Evolutionary conservation across 2,888 invertebrate genomes (phyloP).

Genomic region (Microdon myrmicae): DNA sequence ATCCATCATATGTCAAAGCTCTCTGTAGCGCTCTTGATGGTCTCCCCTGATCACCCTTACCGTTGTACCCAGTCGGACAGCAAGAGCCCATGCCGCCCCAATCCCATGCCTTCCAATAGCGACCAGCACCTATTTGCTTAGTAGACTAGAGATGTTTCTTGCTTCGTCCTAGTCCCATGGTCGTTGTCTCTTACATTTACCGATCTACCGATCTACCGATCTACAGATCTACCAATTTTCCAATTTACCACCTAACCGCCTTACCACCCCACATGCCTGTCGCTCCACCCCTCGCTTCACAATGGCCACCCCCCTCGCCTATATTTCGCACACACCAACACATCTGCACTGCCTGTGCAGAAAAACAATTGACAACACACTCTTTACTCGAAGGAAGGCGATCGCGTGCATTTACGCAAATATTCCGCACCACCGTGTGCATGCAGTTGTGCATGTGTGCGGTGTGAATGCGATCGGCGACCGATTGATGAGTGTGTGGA

Average conservation of each 20-base stretch:
- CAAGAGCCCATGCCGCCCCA: too few species aligned
- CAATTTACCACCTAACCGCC: too few species aligned
- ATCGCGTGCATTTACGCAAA: constrained; percentile 50
- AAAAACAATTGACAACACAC: constrained; percentile 47
- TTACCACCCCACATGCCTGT: not conserved
- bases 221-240: too few species aligned
- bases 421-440: constrained; percentile 39
- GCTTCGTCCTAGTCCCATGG: not conserved
- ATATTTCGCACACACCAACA: constrained; percentile 21
- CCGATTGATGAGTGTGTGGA: constrained; percentile 26
- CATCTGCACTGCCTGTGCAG: not conserved
- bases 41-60: constrained; percentile 13
- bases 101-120: too few species aligned
- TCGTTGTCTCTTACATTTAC: too few species aligned
- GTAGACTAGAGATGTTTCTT: too few species aligned
- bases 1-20: constrained; percentile 43
- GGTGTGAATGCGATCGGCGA: constrained; percentile 25
- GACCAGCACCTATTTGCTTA: too few species aligned
- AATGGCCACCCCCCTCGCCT: constrained; percentile 1
- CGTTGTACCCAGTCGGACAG: too few species aligned
- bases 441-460: constrained; percentile 24
- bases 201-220: too few species aligned
- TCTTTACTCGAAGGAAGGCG: constrained; percentile 39
- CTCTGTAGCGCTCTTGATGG: constrained; percentile 9
- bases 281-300: too few species aligned